These are phyloP conservation scores for Aviceda subcristata DNA, from an alignment of 2,113 vertebrate species.

Conservation along the genomic window DNA sequence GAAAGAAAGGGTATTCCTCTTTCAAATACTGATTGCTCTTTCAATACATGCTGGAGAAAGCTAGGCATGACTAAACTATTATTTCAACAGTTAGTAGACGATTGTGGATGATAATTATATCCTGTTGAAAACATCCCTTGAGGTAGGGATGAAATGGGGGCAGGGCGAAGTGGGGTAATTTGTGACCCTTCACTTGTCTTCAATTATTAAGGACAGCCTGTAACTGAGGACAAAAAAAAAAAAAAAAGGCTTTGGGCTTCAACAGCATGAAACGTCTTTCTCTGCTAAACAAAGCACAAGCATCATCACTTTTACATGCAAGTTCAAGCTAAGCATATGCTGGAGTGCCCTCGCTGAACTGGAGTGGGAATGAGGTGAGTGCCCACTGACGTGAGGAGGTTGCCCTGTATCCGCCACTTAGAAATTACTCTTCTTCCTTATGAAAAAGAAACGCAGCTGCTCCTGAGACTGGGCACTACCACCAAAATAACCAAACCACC, in stretches of 20 bases:
- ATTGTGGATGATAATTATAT: not conserved
- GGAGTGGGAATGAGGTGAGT: not conserved
- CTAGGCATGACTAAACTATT: not conserved
- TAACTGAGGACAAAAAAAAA: not conserved
- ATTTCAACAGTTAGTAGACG: not conserved
- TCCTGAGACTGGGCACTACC: not conserved
- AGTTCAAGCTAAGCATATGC: not conserved
- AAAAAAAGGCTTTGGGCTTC: not conserved
- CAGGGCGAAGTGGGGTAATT: not conserved
- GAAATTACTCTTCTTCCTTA: not conserved
- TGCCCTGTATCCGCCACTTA: not conserved
- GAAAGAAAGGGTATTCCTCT: not conserved
- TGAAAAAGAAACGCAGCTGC: not conserved
- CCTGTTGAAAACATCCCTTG: not conserved
- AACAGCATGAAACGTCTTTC: not conserved
- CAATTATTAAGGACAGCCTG: not conserved
- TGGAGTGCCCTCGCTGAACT: not conserved
- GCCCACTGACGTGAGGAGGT: fast-evolving
- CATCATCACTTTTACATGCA: not conserved
- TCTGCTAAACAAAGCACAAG: not conserved
- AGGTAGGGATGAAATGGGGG: not conserved
- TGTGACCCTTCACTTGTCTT: not conserved
- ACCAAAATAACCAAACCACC: not conserved
- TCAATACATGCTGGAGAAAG: not conserved
- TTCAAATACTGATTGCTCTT: not conserved